Evolutionary conservation across 2,888 invertebrate genomes (phyloP).

Genomic region (Chalcis sispes): DNA sequence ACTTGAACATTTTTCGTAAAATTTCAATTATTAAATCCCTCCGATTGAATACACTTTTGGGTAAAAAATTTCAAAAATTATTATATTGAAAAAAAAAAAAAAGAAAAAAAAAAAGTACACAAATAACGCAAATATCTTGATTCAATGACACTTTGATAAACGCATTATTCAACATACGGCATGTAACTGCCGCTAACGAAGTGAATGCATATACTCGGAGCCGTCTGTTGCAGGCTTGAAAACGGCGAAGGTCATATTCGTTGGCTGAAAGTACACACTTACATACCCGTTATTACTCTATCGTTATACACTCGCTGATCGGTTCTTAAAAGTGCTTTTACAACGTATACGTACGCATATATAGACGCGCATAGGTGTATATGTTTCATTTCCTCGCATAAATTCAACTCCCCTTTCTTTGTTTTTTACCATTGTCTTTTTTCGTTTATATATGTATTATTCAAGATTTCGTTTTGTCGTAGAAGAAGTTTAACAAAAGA

Average conservation of each 20-base stretch:
- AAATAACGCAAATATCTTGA: not conserved
- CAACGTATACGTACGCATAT: not conserved
- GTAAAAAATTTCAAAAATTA: no score
- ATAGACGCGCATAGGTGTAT: not conserved
- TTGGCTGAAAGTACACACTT: not conserved
- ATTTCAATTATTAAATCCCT: no score
- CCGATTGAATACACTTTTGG: no score
- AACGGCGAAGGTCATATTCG: slow-evolving; percentile 25
- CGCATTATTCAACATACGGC: slow-evolving; percentile 1
- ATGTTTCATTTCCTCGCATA: no score
- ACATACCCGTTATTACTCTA: slow-evolving; percentile 3
- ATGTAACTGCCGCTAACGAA: not conserved
- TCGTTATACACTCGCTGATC: no score
- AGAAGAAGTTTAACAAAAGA: not conserved
- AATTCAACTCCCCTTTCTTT: no score
- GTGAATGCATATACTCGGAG: not conserved
- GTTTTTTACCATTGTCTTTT: no score
- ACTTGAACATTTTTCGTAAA: no score
- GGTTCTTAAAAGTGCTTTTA: no score
- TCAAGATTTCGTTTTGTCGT: not conserved
- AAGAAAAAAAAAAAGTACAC: no score
- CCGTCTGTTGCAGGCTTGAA: not conserved
- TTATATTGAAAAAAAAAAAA: no score
- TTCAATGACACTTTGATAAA: slow-evolving; percentile 18
- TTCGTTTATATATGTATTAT: not conserved